Evolutionary conservation across 2,797 vertebrate species (phyloP).

Genomic region (Sebastes minor): DNA sequence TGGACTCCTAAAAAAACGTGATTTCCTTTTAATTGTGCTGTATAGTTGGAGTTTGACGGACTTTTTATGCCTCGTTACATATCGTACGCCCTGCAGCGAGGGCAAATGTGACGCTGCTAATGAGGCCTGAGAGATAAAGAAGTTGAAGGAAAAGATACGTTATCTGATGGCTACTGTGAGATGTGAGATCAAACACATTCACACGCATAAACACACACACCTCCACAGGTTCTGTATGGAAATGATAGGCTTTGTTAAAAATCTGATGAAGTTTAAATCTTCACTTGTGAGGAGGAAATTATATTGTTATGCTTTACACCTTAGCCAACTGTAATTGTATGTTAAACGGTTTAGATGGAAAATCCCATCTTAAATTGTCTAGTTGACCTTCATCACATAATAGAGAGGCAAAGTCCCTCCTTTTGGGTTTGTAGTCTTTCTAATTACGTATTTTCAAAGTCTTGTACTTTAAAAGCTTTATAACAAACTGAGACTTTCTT

Average conservation of each 20-base stretch:
- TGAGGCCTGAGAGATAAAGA: conserved; percentile 71
- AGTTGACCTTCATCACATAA: not conserved
- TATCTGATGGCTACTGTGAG: conserved; percentile 79
- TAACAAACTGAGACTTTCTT: too few relatives aligned
- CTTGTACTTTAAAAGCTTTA: rapidly evolving
- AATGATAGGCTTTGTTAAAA: conserved; percentile 14
- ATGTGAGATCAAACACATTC: conserved; percentile 60
- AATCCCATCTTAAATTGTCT: not conserved
- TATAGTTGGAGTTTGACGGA: too few relatives aligned
- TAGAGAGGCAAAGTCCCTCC: too few relatives aligned
- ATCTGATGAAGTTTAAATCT: not conserved
- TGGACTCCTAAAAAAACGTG: too few relatives aligned
- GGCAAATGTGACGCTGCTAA: conserved; percentile 57
- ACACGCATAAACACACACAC: conserved; percentile 10
- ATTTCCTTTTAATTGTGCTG: too few relatives aligned
- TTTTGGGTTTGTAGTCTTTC: too few relatives aligned
- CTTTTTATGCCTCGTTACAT: too few relatives aligned
- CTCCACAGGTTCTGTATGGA: conserved; percentile 32
- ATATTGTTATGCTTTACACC: not conserved
- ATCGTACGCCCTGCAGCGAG: conserved; percentile 29
- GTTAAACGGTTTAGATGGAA: not conserved
- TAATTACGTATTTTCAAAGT: too few relatives aligned
- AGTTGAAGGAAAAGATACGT: conserved; percentile 66
- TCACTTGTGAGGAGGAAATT: not conserved
- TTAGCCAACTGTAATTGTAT: not conserved